Conservation (phyloP, 1,140 invertebrate genomes). For the Phymastichus coffea region DNA sequence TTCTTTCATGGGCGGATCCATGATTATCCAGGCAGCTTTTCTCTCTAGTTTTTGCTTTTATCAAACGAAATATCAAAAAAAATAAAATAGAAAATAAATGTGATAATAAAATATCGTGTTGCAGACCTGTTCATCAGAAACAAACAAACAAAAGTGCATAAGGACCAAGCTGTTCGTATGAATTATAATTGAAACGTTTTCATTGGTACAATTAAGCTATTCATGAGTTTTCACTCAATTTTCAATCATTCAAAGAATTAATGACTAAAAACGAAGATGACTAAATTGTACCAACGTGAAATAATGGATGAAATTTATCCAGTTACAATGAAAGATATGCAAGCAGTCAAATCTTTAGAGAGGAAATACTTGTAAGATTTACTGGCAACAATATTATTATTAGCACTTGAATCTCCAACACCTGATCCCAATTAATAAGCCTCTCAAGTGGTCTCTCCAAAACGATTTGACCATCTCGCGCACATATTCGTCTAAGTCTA, state of each 20-base stretch:
- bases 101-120: conserved; percentile 47
- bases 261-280: not conserved
- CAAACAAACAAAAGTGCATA: conserved; percentile 55
- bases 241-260: not conserved
- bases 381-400: no score
- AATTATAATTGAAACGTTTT: conserved; percentile 13
- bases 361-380: no score
- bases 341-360: conserved; percentile 4
- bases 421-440: no score
- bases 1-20: conserved; percentile 41
- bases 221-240: not conserved
- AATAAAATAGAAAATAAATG: conserved; percentile 58
- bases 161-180: conserved; percentile 39
- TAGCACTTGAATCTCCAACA: no score
- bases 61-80: conserved; percentile 46
- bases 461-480: no score
- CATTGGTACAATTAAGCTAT: conserved; percentile 18
- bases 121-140: conserved; percentile 57
- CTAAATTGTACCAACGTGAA: conserved; percentile 12
- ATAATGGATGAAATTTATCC: not conserved
- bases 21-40: conserved; percentile 37
- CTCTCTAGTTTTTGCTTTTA: conserved; percentile 29
- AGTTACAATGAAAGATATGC: not conserved
- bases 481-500: no score
- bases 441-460: no score